These are phyloP conservation scores for Dinomys branickii DNA, from an alignment of 2,113 vertebrate genomes.

Conservation along the genomic window DNA sequence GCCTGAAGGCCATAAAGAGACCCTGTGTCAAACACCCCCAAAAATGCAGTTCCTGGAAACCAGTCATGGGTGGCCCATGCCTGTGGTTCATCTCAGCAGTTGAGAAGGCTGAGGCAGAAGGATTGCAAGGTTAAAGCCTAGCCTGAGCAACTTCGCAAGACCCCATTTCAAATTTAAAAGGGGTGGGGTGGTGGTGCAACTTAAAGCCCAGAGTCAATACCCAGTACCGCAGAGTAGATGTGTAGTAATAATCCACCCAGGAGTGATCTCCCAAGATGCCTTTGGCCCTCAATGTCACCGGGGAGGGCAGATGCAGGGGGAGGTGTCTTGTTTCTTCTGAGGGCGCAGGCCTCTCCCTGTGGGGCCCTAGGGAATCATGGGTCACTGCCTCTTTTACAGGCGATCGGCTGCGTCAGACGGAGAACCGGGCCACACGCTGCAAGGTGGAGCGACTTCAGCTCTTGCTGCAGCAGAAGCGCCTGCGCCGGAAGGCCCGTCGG, in stretches of 20 bases:
- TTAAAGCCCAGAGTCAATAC: background rate
- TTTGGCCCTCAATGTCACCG: background rate
- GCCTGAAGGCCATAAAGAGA: background rate
- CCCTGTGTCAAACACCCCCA: background rate
- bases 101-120: background rate
- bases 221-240: background rate
- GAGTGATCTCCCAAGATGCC: background rate
- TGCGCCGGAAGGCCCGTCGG: conserved; percentile 95
- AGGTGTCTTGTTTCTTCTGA: fast-evolving
- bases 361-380: background rate
- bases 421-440: conserved; percentile 97
- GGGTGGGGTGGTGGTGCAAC: background rate
- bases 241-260: background rate
- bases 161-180: background rate
- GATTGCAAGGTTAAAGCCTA: background rate
- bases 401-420: conserved; percentile 95
- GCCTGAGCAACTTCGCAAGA: background rate
- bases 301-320: background rate
- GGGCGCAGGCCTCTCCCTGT: background rate
- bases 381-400: conserved; percentile 82
- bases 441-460: conserved; percentile 98
- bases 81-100: background rate
- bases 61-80: background rate
- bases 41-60: background rate
- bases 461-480: conserved; percentile 96